Conservation (phyloP, 1,140 invertebrate species). For the Temnothorax curvispinosus region DNA sequence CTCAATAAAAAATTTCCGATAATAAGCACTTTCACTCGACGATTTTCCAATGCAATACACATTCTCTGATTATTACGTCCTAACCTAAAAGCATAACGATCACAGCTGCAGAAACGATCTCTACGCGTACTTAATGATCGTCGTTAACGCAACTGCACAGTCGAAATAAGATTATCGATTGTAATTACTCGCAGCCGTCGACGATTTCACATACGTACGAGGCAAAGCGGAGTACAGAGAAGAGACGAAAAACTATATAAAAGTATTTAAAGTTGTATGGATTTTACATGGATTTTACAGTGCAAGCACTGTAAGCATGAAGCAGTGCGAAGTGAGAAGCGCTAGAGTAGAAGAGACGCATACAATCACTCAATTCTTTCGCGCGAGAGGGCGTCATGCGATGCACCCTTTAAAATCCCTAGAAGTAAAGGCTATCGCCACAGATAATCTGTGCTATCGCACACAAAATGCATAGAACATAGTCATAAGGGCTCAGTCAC, state of each 20-base stretch:
- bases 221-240: background rate
- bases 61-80: constrained; percentile 52
- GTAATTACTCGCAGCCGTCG: background rate
- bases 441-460: too few relatives aligned
- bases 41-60: constrained; percentile 67
- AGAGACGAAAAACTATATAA: background rate
- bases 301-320: too few relatives aligned
- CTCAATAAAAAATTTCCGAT: constrained; percentile 19
- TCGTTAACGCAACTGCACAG: background rate
- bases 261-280: background rate
- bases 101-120: background rate
- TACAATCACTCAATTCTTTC: too few relatives aligned
- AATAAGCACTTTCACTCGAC: constrained; percentile 77
- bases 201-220: background rate
- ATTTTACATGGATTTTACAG: background rate
- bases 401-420: too few relatives aligned
- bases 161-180: background rate
- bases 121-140: background rate
- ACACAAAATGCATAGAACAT: too few relatives aligned
- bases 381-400: too few relatives aligned
- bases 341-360: too few relatives aligned
- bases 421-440: too few relatives aligned
- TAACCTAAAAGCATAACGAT: constrained; percentile 70
- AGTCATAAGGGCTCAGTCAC: too few relatives aligned
- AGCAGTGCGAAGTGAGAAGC: too few relatives aligned